phyloP scores from a whole-genome alignment of 2,113 vertebrate genomes.

The Dendropsophus ebraccatus region DNA sequence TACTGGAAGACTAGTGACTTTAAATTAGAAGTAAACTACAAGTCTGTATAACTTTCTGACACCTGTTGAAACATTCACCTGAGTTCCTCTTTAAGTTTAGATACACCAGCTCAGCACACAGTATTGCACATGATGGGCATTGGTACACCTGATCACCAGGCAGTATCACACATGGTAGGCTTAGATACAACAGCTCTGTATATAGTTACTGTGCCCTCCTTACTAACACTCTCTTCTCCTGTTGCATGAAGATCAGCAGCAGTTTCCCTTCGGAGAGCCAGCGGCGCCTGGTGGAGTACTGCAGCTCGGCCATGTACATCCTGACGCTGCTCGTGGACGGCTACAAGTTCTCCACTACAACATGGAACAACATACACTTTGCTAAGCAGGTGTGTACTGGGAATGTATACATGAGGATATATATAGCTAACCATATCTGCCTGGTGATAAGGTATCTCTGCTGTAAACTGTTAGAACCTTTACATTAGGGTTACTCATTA shows the following conservation, averaged over 20 bases:
- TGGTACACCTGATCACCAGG: too few species aligned
- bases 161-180: too few species aligned
- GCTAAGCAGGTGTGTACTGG: constrained; percentile 70
- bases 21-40: too few species aligned
- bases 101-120: neutral
- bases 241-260: neutral
- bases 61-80: too few species aligned
- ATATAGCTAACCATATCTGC: neutral
- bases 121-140: too few species aligned
- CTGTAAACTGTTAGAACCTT: too few species aligned
- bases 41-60: too few species aligned
- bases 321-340: constrained; percentile 69
- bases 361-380: constrained; percentile 74
- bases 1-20: too few species aligned
- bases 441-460: neutral
- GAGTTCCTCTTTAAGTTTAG: too few species aligned
- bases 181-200: too few species aligned
- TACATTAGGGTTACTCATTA: too few species aligned
- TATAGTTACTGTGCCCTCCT: neutral
- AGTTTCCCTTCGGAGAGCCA: constrained; percentile 46
- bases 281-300: constrained; percentile 71
- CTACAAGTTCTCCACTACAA: constrained; percentile 71
- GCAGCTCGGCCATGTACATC: constrained; percentile 70
- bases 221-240: neutral
- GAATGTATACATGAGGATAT: neutral